A percentile compares a stretch with the other conserved stretches of the same genome.
These are phyloP conservation scores for Euphydryas editha DNA, from an alignment of 2,888 invertebrate species.

Conservation along the genomic window DNA sequence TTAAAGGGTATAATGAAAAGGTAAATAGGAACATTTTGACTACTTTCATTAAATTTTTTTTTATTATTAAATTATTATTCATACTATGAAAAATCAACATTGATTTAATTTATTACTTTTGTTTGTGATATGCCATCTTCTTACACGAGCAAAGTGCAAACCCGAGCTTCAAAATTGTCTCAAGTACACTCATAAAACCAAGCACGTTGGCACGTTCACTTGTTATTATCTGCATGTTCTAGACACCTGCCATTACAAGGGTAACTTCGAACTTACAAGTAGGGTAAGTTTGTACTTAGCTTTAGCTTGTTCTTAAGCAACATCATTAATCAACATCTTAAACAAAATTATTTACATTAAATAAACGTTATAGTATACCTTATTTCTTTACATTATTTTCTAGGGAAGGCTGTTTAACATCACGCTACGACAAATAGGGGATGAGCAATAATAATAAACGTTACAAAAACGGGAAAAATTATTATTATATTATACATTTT, in stretches of 20 bases:
- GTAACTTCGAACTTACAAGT: conserved; percentile 30
- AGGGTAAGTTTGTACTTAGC: too few species aligned
- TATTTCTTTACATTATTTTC: too few species aligned
- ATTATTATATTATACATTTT: too few species aligned
- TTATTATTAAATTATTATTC: neutral
- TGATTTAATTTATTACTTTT: conserved; percentile 11
- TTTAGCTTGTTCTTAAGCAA: too few species aligned
- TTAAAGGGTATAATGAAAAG: too few species aligned
- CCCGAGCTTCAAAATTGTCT: conserved; percentile 45
- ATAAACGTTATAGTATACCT: too few species aligned
- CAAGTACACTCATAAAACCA: conserved; percentile 46
- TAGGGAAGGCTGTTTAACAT: too few species aligned
- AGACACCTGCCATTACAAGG: conserved; percentile 39
- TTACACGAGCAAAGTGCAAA: conserved; percentile 14
- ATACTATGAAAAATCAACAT: neutral
- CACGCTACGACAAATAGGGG: too few species aligned
- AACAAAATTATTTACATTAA: neutral
- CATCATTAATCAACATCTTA: neutral
- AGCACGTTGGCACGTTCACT: conserved; percentile 43
- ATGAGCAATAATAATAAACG: too few species aligned
- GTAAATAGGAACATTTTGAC: too few species aligned
- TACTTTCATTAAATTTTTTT: too few species aligned
- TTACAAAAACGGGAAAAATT: too few species aligned
- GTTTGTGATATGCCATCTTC: conserved; percentile 19
- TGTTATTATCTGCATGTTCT: conserved; percentile 42